These are phyloP conservation scores for Neoniphon sammara DNA, from an alignment of 2,797 vertebrate species.

Conservation along the genomic window DNA sequence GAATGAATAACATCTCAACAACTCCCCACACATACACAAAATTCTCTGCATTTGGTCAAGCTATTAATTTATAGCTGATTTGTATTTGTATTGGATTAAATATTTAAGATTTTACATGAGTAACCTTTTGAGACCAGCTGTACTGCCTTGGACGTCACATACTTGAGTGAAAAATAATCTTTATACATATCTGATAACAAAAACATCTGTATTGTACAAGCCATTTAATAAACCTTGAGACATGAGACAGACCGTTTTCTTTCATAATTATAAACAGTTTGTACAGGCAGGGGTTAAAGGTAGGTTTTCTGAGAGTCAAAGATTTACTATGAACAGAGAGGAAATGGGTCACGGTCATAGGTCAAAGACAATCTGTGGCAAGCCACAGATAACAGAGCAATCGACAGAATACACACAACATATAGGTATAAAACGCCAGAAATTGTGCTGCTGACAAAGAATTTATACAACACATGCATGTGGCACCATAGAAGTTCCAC, in stretches of 20 bases:
- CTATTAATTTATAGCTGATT: background rate
- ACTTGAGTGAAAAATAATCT: slow-evolving; percentile 4
- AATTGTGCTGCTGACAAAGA: background rate
- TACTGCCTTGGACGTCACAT: slow-evolving; percentile 11
- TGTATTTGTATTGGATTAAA: too few species aligned
- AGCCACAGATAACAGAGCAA: background rate
- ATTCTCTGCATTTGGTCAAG: slow-evolving; percentile 5
- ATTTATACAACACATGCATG: background rate
- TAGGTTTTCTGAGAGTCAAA: slow-evolving; percentile 9
- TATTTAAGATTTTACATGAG: background rate
- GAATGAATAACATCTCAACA: background rate
- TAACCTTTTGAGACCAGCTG: slow-evolving; percentile 20
- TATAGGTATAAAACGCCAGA: background rate
- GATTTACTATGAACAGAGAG: background rate
- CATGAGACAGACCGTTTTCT: background rate
- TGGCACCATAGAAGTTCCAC: background rate
- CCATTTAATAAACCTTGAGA: background rate
- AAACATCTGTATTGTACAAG: background rate
- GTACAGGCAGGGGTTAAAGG: background rate
- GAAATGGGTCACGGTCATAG: slow-evolving; percentile 8
- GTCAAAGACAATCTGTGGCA: background rate
- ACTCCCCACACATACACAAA: background rate
- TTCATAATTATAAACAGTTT: background rate
- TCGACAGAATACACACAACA: background rate
- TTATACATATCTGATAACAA: slow-evolving; percentile 20